Conservation (phyloP, 2,888 invertebrate genomes). For the Seira musarum region DNA sequence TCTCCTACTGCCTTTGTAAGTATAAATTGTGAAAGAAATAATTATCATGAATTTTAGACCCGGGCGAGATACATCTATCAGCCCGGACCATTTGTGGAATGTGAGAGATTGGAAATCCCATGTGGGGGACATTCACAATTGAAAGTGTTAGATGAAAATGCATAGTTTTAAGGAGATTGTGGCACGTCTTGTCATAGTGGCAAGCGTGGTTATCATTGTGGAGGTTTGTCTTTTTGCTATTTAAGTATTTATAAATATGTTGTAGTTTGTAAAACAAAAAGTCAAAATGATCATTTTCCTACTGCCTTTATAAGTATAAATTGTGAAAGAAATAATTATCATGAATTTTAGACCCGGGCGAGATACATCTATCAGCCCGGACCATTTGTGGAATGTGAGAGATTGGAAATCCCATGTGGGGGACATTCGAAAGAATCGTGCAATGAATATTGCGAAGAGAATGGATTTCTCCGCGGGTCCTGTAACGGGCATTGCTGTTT, state of each 20-base stretch:
- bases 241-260: no score
- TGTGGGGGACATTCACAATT: slow-evolving; percentile 38
- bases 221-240: slow-evolving; percentile 24
- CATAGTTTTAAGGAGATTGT: slow-evolving; percentile 52
- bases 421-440: slow-evolving; percentile 49
- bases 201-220: slow-evolving; percentile 47
- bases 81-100: slow-evolving; percentile 54
- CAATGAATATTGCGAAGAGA: slow-evolving; percentile 43
- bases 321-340: no score
- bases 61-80: slow-evolving; percentile 59
- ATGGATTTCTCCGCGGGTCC: slow-evolving; percentile 44
- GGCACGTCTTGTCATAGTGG: slow-evolving; percentile 50
- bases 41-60: no score
- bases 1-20: no score
- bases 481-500: slow-evolving; percentile 54
- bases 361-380: slow-evolving; percentile 60
- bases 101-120: slow-evolving; percentile 47
- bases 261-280: no score
- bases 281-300: no score
- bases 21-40: no score
- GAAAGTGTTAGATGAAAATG: slow-evolving; percentile 27
- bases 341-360: slow-evolving; percentile 57
- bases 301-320: no score
- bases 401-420: slow-evolving; percentile 54
- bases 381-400: slow-evolving; percentile 49